Base-by-base conservation (phyloP, 2,113 vertebrate genomes). In the Tinamus guttatus region DNA sequence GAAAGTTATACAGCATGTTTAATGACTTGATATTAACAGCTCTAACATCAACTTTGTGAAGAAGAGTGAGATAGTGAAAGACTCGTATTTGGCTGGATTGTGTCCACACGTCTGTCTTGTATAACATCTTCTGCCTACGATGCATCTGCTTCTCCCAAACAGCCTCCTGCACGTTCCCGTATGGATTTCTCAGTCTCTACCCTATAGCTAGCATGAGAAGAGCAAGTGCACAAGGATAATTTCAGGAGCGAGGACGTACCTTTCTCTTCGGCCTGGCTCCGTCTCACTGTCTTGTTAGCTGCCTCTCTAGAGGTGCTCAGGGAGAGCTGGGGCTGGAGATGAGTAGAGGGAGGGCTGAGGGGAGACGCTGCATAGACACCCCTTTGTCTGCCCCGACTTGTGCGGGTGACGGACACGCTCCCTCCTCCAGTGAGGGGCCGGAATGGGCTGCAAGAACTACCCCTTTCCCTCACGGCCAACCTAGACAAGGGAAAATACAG, bases 321-420 rank as follows among this genome's bases (percentile, higher is more conserved):
- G 87, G 71, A 86, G 93, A 92, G 67, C 84, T 71, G 41, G 90
- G 88, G 94, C 70, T 84, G 30, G 79, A 93, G 89, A 79, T 49
- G 75, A 40, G 78, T 38, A 80, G 91, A 95, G 95, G 97, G 89
- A 93, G 91, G 87, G 84, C 93, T 96, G 51, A 67, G 3, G 85
- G 79, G 84, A 95, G 85, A 67, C 59, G 68, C 75, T 62, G 59
- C 28, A 98, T 95, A 98, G 97, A 60, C 75, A 90, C 83, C 74
- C 58, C 96, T 98, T 96, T 98, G 97, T 98, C 75, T 93, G 83
- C 83, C 71, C 93, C 52, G 64, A 86, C 87, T 96, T 82, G 67
- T 76, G 87, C 78, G 92, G 68, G 62, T 34, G 70, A 92, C 75
- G 68, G 89, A 79, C 36, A 38, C 1, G 16, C 38, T 32, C 22